Percentiles rank a stretch among this genome's conserved stretches.
Evolutionary conservation across 2,888 invertebrate genomes (phyloP).

Genomic region (Parelbella ahira): DNA sequence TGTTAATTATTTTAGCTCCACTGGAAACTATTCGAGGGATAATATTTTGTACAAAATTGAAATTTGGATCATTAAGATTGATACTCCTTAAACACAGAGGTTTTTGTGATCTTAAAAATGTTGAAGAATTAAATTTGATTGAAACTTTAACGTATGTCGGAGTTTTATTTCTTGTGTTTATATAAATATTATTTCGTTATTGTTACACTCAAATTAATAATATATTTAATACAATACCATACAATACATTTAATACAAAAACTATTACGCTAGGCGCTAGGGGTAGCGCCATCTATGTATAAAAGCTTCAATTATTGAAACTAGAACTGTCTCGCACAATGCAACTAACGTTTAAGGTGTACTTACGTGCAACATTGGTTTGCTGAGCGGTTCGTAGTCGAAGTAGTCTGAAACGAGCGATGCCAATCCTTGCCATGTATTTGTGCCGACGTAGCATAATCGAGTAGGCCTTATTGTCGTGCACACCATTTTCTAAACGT

Average conservation of each 20-base stretch:
- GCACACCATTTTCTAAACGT: slow-evolving; percentile 91
- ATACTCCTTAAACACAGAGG: slow-evolving; percentile 58
- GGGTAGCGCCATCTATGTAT: slow-evolving; percentile 43
- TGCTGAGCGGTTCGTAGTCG: slow-evolving; percentile 85
- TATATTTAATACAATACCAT: neutral
- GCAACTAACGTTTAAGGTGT: no score
- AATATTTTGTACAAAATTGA: slow-evolving; percentile 79
- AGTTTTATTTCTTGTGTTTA: slow-evolving; percentile 39
- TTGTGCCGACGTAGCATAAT: slow-evolving; percentile 85
- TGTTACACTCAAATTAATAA: no score
- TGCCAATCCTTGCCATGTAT: slow-evolving; percentile 86
- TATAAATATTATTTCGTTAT: no score
- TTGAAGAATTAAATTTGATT: slow-evolving; percentile 74
- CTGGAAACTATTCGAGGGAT: slow-evolving; percentile 59
- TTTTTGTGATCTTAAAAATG: slow-evolving; percentile 74
- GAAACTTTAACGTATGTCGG: slow-evolving; percentile 48
- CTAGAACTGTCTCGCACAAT: no score
- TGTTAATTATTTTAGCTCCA: slow-evolving; percentile 53
- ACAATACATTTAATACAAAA: no score
- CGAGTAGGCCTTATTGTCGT: slow-evolving; percentile 90
- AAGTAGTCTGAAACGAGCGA: slow-evolving; percentile 89
- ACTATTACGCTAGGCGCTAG: no score
- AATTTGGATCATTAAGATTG: slow-evolving; percentile 59
- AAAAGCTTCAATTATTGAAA: neutral
- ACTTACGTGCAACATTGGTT: slow-evolving; percentile 86